Base-by-base conservation (phyloP, 1,140 invertebrate species). In the Palaemon carinicauda region DNA sequence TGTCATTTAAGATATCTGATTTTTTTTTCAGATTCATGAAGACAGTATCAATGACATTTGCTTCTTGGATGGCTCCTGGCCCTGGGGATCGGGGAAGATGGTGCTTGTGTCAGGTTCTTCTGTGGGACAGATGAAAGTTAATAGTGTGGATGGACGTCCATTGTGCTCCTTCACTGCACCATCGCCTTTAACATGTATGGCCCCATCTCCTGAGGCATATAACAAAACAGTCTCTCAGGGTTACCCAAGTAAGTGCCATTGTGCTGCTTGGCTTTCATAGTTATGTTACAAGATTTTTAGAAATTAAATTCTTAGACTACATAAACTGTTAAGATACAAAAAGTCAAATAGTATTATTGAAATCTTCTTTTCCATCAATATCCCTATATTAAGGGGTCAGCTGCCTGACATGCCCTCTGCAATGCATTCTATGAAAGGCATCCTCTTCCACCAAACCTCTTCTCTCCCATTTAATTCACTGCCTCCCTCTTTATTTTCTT, bases 21-120 rank as follows among this genome's bases (percentile, higher is more conserved):
- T 15, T 69, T 15, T 24, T 19, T n/a, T 21, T 51, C 84, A 86
- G 84, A 33, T 86, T 17, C 84, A 86, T 24, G 84, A 86, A 78
- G 84, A 86, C 65, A 86, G 56, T 65, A 86, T 86, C 17, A 71
- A 86, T 74, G 84, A 86, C 51, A 54, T 86, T 17, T 56, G 77
- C 65, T 86, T 86, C 77, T 65, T 86, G 24, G 84, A 86, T 74
- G 84, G 84, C 5, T 86, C 84, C 7, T 86, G 84, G 84, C 84
- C 84, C 21, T 86, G 84, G 84, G 84, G 84, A 17, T 86, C 84
- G 51, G 84, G 84, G 24, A 86, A 86, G 31, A 69, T 78, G 33
- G 84, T 86, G 17, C 65, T 86, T 19, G 51, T 86, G 24, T 86
- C 84, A 41, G 84, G 77, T 9, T 86, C 84, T 14, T 54, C 77